Conservation (phyloP, 2,113 vertebrate genomes). For the Pionites leucogaster region DNA sequence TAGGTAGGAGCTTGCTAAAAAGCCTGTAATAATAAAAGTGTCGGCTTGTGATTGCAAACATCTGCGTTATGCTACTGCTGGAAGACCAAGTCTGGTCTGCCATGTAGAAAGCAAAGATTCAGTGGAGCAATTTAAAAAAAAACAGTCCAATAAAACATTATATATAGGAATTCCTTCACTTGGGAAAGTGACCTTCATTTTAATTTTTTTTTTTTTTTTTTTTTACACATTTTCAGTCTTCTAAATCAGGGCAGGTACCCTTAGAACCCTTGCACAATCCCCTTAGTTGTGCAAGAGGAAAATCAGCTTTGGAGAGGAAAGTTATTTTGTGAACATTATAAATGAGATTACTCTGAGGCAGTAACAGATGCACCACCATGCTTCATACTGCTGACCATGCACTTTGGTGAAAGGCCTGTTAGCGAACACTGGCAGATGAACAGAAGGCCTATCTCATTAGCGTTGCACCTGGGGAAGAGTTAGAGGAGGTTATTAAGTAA, state of each 20-base stretch:
- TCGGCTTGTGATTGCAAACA: not conserved
- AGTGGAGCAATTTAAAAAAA: not conserved
- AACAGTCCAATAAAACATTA: not conserved
- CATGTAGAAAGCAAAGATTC: not conserved
- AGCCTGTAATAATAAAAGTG: not conserved
- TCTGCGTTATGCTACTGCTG: not conserved
- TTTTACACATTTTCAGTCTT: not conserved
- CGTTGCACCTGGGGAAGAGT: not conserved
- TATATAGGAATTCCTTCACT: not conserved
- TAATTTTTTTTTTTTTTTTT: not conserved
- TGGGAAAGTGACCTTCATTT: not conserved
- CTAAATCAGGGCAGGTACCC: not conserved
- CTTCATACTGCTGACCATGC: not conserved
- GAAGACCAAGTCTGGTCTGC: not conserved
- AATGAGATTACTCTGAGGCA: not conserved
- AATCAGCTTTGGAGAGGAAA: not conserved
- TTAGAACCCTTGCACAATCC: not conserved
- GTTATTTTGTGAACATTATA: not conserved
- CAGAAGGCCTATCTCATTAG: slow-evolving; percentile 15
- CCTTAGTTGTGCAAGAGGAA: not conserved
- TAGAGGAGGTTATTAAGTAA: not conserved
- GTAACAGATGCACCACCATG: not conserved
- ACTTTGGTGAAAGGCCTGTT: not conserved
- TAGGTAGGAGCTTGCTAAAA: not conserved
- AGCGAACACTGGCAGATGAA: not conserved